Evolutionary conservation across 2,113 vertebrate species (phyloP).

Genomic region (Phrynosoma platyrhinos): DNA sequence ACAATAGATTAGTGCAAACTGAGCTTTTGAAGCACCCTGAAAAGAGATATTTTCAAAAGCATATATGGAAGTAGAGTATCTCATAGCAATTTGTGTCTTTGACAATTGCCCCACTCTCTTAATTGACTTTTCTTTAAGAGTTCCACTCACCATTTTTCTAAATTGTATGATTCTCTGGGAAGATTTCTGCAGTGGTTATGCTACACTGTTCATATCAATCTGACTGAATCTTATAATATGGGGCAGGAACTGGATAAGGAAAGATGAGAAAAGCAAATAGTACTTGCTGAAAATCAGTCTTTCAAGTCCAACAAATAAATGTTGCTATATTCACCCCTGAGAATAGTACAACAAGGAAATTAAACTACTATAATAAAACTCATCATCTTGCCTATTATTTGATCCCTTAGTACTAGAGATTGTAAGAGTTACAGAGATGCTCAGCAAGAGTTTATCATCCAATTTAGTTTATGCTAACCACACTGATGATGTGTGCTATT

Average conservation of each 20-base stretch:
- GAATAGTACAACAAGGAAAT: not conserved
- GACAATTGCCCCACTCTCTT: not conserved
- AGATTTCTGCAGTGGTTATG: not conserved
- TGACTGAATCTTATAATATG: not conserved
- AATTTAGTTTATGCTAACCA: not conserved
- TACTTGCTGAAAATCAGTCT: not conserved
- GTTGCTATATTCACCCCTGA: not conserved
- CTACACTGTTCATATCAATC: not conserved
- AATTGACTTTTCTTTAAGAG: not conserved
- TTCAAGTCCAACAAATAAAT: not conserved
- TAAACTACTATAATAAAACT: not conserved
- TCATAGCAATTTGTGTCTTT: not conserved
- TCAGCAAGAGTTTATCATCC: not conserved
- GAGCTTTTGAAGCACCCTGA: not conserved
- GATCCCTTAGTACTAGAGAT: not conserved
- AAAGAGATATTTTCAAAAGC: slow-evolving; percentile 26
- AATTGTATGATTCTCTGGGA: not conserved
- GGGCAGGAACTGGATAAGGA: not conserved
- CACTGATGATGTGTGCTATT: not conserved
- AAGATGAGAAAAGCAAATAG: not conserved
- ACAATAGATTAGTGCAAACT: slow-evolving; percentile 5
- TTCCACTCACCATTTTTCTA: slow-evolving; percentile 18
- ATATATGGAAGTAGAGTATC: not conserved
- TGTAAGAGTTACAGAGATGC: not conserved
- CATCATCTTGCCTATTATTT: not conserved